A percentile compares a stretch with the other conserved stretches of the same genome.
These are phyloP conservation scores for Tychaedon coryphoeus DNA, from an alignment of 2,113 vertebrate genomes.

Conservation along the genomic window DNA sequence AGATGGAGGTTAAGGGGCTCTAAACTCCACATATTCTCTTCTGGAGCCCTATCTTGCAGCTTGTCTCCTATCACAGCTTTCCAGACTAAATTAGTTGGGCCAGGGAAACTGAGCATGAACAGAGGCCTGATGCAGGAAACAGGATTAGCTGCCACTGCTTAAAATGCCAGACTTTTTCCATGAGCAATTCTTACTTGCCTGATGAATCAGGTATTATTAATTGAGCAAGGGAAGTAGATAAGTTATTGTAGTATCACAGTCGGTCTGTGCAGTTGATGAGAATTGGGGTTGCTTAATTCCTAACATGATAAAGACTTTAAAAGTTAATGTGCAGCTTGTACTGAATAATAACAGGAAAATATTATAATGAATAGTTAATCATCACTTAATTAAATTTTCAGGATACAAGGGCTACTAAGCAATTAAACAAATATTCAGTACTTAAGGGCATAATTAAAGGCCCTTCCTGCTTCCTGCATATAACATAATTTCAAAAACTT, in stretches of 20 bases:
- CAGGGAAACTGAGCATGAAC: rapidly evolving
- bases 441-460: conserved; percentile 59
- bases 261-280: not conserved
- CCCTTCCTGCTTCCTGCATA: conserved; percentile 41
- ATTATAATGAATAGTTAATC: conserved; percentile 64
- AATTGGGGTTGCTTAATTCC: conserved; percentile 6
- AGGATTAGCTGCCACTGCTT: not conserved
- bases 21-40: not conserved
- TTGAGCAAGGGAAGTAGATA: not conserved
- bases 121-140: not conserved
- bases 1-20: not conserved
- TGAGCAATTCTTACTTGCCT: not conserved
- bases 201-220: not conserved
- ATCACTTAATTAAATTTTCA: conserved; percentile 60
- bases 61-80: not conserved
- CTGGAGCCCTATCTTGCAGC: not conserved
- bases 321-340: conserved; percentile 33
- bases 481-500: conserved; percentile 48
- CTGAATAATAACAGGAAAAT: conserved; percentile 54
- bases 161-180: not conserved
- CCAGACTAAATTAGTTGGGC: not conserved
- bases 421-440: conserved; percentile 59
- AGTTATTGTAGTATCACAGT: not conserved
- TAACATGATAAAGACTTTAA: conserved; percentile 30
- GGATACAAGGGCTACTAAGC: conserved; percentile 41